Evolutionary conservation across 2,888 invertebrate genomes (phyloP).

Genomic region (Cistogaster globosa): DNA sequence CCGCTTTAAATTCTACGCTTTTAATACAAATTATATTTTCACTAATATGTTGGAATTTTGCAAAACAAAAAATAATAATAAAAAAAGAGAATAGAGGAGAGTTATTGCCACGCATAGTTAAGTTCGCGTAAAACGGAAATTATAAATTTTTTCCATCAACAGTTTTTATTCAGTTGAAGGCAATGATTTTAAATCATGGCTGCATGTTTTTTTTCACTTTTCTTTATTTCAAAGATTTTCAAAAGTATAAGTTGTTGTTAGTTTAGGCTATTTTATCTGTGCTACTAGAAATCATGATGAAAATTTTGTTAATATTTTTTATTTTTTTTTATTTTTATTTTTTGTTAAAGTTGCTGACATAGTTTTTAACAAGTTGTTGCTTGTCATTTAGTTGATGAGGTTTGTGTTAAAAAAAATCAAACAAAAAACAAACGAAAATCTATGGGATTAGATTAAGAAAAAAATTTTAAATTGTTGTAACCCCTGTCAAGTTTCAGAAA

Average conservation of each 20-base stretch:
- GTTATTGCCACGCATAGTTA: conserved; percentile 66
- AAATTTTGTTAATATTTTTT: conserved; percentile 10
- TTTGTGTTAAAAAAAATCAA: conserved; percentile 5
- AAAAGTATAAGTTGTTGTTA: conserved; percentile 41
- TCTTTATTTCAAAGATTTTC: conserved; percentile 11
- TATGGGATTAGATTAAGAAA: background rate
- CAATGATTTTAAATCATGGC: conserved; percentile 65
- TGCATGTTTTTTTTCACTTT: conserved; percentile 22
- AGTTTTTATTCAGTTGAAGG: conserved; percentile 64
- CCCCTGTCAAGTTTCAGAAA: background rate
- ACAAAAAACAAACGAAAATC: background rate
- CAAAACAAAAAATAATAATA: background rate
- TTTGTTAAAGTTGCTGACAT: conserved; percentile 67
- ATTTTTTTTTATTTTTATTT: background rate
- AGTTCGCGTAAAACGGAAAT: conserved; percentile 68
- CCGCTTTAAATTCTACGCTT: conserved; percentile 35
- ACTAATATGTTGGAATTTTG: conserved; percentile 1
- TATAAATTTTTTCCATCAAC: conserved; percentile 62
- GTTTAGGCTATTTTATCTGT: conserved; percentile 33
- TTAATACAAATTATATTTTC: conserved; percentile 27
- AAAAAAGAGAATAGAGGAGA: conserved; percentile 36
- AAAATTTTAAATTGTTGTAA: conserved; percentile 1
- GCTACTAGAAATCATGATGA: conserved; percentile 45
- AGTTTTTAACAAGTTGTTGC: conserved; percentile 62
- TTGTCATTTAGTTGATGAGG: conserved; percentile 48